Percentiles rank a stretch among this genome's conserved stretches.
These are phyloP conservation scores for Lasioglossum albipes DNA, from an alignment of 1,140 invertebrate genomes.

Conservation along the genomic window DNA sequence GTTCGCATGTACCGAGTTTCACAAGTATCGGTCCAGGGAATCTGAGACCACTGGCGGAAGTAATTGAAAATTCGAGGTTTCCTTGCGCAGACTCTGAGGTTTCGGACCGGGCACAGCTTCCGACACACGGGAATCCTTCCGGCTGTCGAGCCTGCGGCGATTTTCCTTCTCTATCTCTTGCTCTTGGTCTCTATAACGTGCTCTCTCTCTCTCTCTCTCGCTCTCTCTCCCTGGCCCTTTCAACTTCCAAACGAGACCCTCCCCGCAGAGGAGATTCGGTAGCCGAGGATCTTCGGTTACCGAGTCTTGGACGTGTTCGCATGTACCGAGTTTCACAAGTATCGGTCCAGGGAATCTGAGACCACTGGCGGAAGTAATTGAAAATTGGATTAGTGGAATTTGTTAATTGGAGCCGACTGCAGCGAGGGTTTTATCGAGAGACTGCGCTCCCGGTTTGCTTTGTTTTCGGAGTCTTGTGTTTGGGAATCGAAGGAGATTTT, in stretches of 20 bases:
- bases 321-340: background rate
- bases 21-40: background rate
- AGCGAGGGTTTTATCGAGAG: too few relatives aligned
- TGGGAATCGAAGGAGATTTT: too few relatives aligned
- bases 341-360: background rate
- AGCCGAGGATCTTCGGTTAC: background rate
- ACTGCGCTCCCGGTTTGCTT: too few relatives aligned
- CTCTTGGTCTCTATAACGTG: background rate
- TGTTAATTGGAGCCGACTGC: too few relatives aligned
- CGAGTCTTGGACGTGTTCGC: background rate
- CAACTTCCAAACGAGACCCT: background rate
- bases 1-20: background rate
- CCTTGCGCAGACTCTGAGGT: slow-evolving; percentile 59
- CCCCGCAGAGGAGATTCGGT: background rate
- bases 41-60: background rate
- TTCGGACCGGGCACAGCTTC: slow-evolving; percentile 32
- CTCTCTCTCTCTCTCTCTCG: background rate
- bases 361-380: too few relatives aligned
- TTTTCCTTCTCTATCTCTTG: background rate
- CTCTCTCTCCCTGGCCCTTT: background rate
- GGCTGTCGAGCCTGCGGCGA: background rate
- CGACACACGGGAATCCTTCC: slow-evolving; percentile 15
- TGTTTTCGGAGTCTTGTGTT: too few relatives aligned
- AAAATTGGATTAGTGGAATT: too few relatives aligned
- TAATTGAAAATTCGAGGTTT: slow-evolving; percentile 58